Base-by-base conservation (phyloP, 2,113 vertebrate genomes). In the Trogon surrucura region DNA sequence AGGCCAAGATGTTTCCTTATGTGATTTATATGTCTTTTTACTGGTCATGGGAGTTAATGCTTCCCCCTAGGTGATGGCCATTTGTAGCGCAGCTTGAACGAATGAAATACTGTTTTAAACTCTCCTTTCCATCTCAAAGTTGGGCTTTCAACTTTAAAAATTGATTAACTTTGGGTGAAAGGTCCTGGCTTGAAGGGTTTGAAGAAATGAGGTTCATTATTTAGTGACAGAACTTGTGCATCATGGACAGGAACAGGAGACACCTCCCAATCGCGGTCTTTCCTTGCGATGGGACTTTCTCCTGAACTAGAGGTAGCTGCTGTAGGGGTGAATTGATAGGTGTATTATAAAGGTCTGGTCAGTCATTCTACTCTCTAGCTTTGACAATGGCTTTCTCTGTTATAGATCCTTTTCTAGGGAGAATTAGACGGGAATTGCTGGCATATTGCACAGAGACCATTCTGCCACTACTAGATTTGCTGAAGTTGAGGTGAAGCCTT, bases 1-100 rank as follows among this genome's bases (percentile, higher is more conserved):
- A 86, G 95, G 94, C 87, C 77, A 73, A 80, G 91, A 95, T 93
- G 85, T 69, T 96, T 97, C 66, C 92, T 86, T 74, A 71, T 48
- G 83, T 96, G 96, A 97, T 97, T 97, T 97, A 97, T 97, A 85
- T 78, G 30, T 89, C 89, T 97, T 94, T 97, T 96, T 77, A 87
- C 75, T 89, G 81, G 90, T 91, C 88, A 81, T 85, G 85, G 89
- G 92, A 97, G 91, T 96, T 97, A 97, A 96, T 97, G 94, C 53
- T 85, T 86, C 75, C 92, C 91, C 96, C 77, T 80, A 77, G 97
- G 94, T 96, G 85, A 6, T 91, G 81, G 87, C 95, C 88, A 92
- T 94, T 96, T 96, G 92, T 92, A 92, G 94, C 65, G 88, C 83
- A 92, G 83, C 74, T 78, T 96, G 89, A 94, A 92, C 96, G 90